Conservation (phyloP, 2,888 invertebrate species). For the Lutraria lutraria region DNA sequence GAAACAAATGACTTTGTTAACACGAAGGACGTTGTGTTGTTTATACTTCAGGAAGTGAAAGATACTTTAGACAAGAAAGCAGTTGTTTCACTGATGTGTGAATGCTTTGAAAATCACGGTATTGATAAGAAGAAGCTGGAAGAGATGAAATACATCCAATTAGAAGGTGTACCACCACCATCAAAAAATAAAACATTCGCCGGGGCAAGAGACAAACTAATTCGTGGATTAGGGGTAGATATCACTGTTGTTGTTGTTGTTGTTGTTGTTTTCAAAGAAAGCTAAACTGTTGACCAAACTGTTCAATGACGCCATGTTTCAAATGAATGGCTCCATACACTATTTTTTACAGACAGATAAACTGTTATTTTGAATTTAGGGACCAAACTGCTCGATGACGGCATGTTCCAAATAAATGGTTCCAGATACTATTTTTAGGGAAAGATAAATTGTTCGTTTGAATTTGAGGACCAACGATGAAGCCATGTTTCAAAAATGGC, state of each 20-base stretch:
- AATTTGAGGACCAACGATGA: no score
- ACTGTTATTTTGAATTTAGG: no score
- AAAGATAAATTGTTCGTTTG: no score
- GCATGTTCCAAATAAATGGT: no score
- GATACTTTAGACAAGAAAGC: constrained; percentile 87
- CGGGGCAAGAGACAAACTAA: constrained; percentile 73
- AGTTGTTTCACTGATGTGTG: constrained; percentile 83
- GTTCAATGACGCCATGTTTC: no score
- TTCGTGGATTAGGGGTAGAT: constrained; percentile 78
- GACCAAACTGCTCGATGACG: no score
- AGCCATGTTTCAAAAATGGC: no score
- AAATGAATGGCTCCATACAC: no score
- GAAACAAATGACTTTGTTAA: no score
- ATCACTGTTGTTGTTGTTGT: background rate
- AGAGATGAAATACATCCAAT: constrained; percentile 79
- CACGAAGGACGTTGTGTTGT: no score
- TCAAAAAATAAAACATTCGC: constrained; percentile 76
- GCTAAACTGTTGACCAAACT: no score
- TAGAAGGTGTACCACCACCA: constrained; percentile 68
- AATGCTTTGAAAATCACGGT: constrained; percentile 85
- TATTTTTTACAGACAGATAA: background rate
- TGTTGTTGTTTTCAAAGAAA: background rate
- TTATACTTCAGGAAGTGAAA: constrained; percentile 84
- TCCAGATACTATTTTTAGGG: no score
- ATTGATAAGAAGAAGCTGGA: constrained; percentile 82